These are phyloP conservation scores for Camelus dromedarius DNA, from an alignment of 2,113 vertebrate species.

Conservation along the genomic window DNA sequence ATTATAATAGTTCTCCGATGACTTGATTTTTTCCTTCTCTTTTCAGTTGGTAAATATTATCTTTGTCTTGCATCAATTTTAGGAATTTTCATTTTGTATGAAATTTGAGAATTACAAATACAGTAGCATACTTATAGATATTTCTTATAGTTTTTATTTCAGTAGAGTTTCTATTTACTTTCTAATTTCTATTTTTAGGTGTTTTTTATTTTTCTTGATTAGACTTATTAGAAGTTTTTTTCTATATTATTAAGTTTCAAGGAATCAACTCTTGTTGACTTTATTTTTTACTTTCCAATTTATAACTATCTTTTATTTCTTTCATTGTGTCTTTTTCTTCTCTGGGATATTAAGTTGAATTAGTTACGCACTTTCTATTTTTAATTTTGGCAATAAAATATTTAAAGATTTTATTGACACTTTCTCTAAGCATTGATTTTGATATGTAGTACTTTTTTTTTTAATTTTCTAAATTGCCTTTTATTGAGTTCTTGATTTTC, in stretches of 20 bases:
- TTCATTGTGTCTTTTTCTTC: neutral
- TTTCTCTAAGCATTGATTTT: constrained; percentile 23
- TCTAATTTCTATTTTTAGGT: neutral
- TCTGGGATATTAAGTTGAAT: constrained; percentile 5
- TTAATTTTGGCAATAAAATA: neutral
- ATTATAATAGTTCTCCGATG: neutral
- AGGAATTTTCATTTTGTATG: constrained; percentile 32
- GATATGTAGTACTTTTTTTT: neutral
- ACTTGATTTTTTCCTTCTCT: neutral
- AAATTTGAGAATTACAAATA: constrained; percentile 2
- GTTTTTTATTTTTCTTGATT: neutral
- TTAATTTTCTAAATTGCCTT: neutral
- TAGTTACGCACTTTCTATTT: constrained; percentile 12
- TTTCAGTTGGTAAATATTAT: neutral
- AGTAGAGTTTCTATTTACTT: neutral
- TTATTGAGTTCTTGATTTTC: constrained; percentile 49
- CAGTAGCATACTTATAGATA: neutral
- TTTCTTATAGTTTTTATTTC: neutral
- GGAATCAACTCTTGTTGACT: neutral
- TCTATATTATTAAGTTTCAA: neutral
- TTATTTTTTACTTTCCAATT: constrained; percentile 12
- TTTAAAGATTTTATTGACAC: neutral
- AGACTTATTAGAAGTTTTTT: neutral
- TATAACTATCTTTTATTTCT: constrained; percentile 16
- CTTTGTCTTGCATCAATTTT: neutral